Percentiles rank a stretch among this genome's conserved stretches.
Evolutionary conservation across 1,140 invertebrate genomes (phyloP).

Genomic region (Drepana arcuata): DNA sequence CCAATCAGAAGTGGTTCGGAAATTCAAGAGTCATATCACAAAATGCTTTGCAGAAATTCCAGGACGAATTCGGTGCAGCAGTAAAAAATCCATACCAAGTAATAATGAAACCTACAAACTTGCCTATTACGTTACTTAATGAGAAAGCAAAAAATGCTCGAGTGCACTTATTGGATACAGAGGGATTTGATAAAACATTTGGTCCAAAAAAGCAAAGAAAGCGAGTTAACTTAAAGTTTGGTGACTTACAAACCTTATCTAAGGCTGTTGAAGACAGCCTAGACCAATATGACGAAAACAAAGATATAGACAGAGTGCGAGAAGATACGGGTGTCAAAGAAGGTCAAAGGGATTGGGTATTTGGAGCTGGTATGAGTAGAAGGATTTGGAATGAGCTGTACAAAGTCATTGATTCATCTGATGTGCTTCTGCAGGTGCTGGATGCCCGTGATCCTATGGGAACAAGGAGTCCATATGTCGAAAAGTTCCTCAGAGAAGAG

Average conservation of each 20-base stretch:
- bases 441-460: conserved; percentile 97
- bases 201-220: conserved; percentile 95
- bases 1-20: conserved; percentile 98
- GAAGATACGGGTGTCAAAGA: conserved; percentile 87
- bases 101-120: conserved; percentile 95
- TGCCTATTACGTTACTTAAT: conserved; percentile 95
- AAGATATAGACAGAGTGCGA: conserved; percentile 87
- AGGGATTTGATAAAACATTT: conserved; percentile 95
- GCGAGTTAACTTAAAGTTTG: conserved; percentile 86
- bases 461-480: conserved; percentile 94
- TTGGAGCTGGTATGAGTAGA: conserved; percentile 94
- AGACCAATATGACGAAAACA: conserved; percentile 83
- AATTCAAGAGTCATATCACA: conserved; percentile 94
- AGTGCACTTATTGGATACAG: conserved; percentile 96
- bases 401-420: conserved; percentile 99
- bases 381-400: conserved; percentile 99
- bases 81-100: conserved; percentile 98
- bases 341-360: conserved; percentile 86
- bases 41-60: conserved; percentile 95
- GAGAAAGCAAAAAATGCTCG: conserved; percentile 92
- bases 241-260: conserved; percentile 80
- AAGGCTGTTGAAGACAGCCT: conserved; percentile 79
- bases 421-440: conserved; percentile 94
- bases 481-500: conserved; percentile 90
- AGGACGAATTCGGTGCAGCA: conserved; percentile 94